Conservation (phyloP, 2,797 vertebrate genomes). For the Sebastes miniatus region DNA sequence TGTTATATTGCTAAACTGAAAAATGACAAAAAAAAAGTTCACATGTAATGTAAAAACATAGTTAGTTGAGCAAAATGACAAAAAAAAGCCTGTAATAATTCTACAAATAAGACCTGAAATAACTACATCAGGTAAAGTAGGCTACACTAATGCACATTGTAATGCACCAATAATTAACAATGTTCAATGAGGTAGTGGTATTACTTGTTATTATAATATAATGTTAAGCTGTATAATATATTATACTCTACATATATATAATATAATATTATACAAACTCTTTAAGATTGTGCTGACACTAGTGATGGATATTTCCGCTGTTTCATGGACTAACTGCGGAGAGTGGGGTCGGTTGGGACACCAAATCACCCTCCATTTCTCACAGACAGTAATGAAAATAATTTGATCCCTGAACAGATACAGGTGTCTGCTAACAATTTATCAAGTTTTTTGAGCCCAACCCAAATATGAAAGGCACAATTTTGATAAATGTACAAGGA, state of each 20-base stretch:
- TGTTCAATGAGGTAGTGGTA: background rate
- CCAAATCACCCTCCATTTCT: too few species aligned
- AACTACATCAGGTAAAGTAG: background rate
- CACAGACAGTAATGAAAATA: too few species aligned
- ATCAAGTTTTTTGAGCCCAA: too few species aligned
- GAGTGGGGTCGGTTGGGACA: too few species aligned
- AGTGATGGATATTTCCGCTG: too few species aligned
- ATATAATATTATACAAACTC: background rate
- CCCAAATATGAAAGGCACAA: too few species aligned
- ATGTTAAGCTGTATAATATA: background rate
- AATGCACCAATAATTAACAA: background rate
- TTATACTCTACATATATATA: background rate
- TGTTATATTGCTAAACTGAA: background rate
- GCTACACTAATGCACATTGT: background rate
- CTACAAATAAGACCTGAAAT: background rate
- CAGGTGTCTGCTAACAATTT: too few species aligned
- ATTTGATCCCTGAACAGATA: too few species aligned
- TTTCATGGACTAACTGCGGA: accelerated
- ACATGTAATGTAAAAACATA: background rate
- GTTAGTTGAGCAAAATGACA: background rate
- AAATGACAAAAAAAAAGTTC: background rate
- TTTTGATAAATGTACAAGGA: too few species aligned
- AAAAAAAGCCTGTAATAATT: background rate
- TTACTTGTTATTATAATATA: background rate
- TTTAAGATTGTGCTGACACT: background rate